Conservation (phyloP, 2,797 vertebrate genomes). For the Oryzias dopingdopingensis region DNA sequence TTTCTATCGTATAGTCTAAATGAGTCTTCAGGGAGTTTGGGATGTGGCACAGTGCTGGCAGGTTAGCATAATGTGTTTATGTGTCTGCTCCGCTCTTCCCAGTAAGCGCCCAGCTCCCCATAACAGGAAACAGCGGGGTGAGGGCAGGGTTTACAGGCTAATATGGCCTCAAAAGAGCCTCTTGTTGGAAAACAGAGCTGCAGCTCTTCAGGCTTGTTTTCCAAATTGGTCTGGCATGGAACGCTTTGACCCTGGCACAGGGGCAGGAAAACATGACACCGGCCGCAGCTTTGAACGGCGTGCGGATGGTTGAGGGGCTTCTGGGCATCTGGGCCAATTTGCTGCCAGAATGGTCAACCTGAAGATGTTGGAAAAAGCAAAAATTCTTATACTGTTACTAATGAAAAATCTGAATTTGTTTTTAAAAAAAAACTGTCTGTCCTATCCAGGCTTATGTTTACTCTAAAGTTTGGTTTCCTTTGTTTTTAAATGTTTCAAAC, state of each 20-base stretch:
- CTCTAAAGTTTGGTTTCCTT: no score
- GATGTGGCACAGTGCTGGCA: constrained; percentile 41
- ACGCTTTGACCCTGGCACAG: constrained; percentile 70
- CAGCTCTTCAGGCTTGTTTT: constrained; percentile 70
- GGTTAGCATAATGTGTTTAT: constrained; percentile 37
- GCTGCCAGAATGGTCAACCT: constrained; percentile 1
- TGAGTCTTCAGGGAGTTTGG: constrained; percentile 32
- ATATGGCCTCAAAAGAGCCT: constrained; percentile 68
- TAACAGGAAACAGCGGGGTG: constrained; percentile 74
- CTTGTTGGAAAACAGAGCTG: constrained; percentile 72
- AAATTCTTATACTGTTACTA: no score
- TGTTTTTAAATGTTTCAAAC: no score
- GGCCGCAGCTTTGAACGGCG: constrained; percentile 53
- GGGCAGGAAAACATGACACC: constrained; percentile 75
- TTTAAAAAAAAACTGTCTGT: no score
- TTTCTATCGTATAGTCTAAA: constrained; percentile 32
- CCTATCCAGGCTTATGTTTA: no score
- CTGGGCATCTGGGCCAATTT: constrained; percentile 18
- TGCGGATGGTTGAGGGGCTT: constrained; percentile 43
- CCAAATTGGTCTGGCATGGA: constrained; percentile 68
- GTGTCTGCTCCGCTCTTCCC: constrained; percentile 6
- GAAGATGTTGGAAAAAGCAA: no score
- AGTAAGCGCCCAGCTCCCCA: constrained; percentile 49
- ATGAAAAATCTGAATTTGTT: no score
- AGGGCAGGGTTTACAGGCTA: constrained; percentile 73